phyloP scores from a whole-genome alignment of 2,797 vertebrate species.

The Diglossa cyanea region DNA sequence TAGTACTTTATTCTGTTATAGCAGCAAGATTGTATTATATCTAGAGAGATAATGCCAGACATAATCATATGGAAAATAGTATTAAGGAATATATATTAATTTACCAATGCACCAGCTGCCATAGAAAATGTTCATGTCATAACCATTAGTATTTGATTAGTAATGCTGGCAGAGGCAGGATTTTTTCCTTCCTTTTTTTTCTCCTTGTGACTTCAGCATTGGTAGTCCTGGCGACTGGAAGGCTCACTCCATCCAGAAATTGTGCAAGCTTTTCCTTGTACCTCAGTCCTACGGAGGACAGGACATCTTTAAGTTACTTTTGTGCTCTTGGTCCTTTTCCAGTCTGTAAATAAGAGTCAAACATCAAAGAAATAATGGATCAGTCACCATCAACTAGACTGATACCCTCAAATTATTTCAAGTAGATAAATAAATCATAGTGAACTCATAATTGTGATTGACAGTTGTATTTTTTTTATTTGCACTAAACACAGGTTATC shows the following conservation, averaged over 20 bases:
- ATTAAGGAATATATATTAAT: not conserved
- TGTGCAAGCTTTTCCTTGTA: not conserved
- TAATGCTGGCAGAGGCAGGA: not conserved
- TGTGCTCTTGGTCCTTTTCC: fast-evolving
- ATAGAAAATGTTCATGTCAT: not conserved
- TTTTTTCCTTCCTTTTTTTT: fast-evolving
- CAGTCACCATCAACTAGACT: not conserved
- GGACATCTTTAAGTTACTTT: not conserved
- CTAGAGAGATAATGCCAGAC: not conserved
- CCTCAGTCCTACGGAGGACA: not conserved
- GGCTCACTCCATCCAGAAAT: not conserved
- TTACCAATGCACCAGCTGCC: not conserved
- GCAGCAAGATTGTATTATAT: not conserved
- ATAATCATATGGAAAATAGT: not conserved
- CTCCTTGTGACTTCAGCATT: not conserved
- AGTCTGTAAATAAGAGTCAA: not conserved
- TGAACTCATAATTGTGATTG: not conserved
- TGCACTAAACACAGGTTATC: not conserved
- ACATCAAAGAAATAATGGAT: not conserved
- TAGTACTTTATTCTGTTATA: not conserved
- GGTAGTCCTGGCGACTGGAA: not conserved
- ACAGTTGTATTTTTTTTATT: not conserved
- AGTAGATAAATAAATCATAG: not conserved
- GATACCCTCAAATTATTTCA: not conserved
- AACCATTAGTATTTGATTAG: not conserved